A percentile compares a stretch with the other conserved stretches of the same genome.
Evolutionary conservation across 2,888 invertebrate species (phyloP).

Genomic region (Nowickia ferox): DNA sequence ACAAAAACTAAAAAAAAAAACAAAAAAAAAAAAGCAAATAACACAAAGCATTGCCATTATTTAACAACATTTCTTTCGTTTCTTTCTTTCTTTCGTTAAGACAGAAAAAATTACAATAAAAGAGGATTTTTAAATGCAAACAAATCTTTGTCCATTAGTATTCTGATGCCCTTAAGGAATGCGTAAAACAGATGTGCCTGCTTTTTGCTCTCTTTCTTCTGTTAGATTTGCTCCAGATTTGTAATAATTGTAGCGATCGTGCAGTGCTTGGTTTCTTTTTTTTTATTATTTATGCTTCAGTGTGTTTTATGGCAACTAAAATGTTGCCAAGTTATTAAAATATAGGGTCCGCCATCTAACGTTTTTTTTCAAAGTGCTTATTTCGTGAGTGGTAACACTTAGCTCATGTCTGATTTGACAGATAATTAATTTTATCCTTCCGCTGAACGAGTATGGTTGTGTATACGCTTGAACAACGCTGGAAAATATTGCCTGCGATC

Average conservation of each 20-base stretch:
- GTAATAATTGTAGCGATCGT: constrained; percentile 41
- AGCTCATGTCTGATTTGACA: too few species aligned
- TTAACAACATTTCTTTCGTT: constrained; percentile 1
- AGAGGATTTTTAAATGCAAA: constrained; percentile 48
- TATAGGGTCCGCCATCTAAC: too few species aligned
- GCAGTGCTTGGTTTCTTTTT: constrained; percentile 21
- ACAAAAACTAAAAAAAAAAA: neutral
- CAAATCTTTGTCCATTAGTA: constrained; percentile 57
- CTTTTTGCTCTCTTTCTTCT: constrained; percentile 24
- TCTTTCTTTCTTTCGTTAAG: constrained; percentile 22
- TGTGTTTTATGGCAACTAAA: neutral
- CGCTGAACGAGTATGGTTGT: too few species aligned
- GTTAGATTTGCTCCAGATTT: constrained; percentile 69
- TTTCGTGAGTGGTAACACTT: too few species aligned
- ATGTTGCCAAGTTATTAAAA: constrained; percentile 25
- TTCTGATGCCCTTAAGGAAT: constrained; percentile 65
- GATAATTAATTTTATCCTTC: too few species aligned
- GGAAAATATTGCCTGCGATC: too few species aligned
- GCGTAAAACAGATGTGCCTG: constrained; percentile 67
- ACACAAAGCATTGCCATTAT: neutral
- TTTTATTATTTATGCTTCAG: neutral
- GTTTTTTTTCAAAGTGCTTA: too few species aligned
- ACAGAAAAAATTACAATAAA: constrained; percentile 24
- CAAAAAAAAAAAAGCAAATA: neutral
- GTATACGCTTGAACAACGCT: too few species aligned